These are phyloP conservation scores for Perca flavescens DNA, from an alignment of 2,113 vertebrate genomes.

Conservation along the genomic window DNA sequence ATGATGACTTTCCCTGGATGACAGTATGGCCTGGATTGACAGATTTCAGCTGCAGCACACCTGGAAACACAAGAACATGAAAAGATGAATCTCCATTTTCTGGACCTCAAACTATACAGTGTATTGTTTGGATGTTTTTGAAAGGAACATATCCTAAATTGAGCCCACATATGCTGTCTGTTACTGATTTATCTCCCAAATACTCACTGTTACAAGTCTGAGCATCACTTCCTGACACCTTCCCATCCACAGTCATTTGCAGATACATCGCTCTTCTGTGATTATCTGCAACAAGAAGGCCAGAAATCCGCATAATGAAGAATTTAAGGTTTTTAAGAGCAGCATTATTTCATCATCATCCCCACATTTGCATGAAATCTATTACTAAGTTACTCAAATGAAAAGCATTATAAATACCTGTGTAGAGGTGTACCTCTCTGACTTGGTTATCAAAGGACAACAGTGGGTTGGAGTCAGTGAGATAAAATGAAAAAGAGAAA, in stretches of 20 bases:
- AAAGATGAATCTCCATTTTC: background rate
- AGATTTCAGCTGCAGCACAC: slow-evolving; percentile 81
- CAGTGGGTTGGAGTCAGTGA: slow-evolving; percentile 79
- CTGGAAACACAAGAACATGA: slow-evolving; percentile 61
- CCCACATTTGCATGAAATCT: background rate
- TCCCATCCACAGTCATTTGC: slow-evolving; percentile 78
- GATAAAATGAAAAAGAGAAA: slow-evolving; percentile 66
- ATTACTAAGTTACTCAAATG: background rate
- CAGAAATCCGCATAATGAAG: slow-evolving; percentile 4
- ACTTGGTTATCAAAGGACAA: slow-evolving; percentile 73
- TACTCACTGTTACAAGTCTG: slow-evolving; percentile 77
- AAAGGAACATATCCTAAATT: background rate
- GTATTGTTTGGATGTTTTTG: background rate
- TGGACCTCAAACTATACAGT: background rate
- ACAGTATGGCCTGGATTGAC: slow-evolving; percentile 71
- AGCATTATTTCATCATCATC: background rate
- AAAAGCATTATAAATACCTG: slow-evolving; percentile 74
- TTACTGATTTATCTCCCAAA: background rate
- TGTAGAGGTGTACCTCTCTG: slow-evolving; percentile 82
- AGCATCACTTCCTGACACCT: slow-evolving; percentile 71
- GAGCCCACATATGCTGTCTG: background rate
- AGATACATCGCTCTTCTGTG: slow-evolving; percentile 79
- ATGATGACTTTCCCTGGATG: slow-evolving; percentile 73
- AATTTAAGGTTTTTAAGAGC: background rate
- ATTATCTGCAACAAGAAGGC: slow-evolving; percentile 69